These are phyloP conservation scores for Campylomormyrus tamandua DNA, from an alignment of 2,113 vertebrate genomes.

Conservation along the genomic window DNA sequence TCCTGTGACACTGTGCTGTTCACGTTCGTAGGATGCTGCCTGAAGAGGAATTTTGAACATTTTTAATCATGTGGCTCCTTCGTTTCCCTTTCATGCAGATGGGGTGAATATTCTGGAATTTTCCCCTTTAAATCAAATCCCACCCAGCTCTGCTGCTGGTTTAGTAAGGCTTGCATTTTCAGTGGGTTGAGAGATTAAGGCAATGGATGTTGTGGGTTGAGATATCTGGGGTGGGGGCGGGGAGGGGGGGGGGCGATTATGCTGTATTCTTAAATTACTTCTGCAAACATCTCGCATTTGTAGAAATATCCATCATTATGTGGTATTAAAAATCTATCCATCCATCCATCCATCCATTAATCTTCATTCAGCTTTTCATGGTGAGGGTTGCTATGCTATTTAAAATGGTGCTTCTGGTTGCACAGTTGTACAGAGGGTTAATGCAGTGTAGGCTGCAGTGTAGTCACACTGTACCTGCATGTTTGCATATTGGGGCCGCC, in stretches of 20 bases:
- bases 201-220: background rate
- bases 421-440: background rate
- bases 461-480: background rate
- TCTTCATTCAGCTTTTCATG: background rate
- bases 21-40: background rate
- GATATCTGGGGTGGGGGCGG: background rate
- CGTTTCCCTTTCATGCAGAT: background rate
- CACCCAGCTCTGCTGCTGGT: background rate
- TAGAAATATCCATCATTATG: background rate
- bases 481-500: background rate
- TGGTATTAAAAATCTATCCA: background rate
- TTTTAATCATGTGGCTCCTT: background rate
- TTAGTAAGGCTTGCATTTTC: background rate
- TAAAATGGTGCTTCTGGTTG: background rate
- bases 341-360: background rate
- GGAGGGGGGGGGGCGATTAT: background rate
- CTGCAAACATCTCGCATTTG: background rate
- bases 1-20: background rate
- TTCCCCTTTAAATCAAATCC: background rate
- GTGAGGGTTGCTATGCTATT: background rate
- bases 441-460: background rate
- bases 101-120: background rate
- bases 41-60: constrained; percentile 5
- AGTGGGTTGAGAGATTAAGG: background rate
- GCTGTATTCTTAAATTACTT: background rate